Evolutionary conservation across 1,140 invertebrate genomes (phyloP).

Genomic region (Drosophila kepulauana): DNA sequence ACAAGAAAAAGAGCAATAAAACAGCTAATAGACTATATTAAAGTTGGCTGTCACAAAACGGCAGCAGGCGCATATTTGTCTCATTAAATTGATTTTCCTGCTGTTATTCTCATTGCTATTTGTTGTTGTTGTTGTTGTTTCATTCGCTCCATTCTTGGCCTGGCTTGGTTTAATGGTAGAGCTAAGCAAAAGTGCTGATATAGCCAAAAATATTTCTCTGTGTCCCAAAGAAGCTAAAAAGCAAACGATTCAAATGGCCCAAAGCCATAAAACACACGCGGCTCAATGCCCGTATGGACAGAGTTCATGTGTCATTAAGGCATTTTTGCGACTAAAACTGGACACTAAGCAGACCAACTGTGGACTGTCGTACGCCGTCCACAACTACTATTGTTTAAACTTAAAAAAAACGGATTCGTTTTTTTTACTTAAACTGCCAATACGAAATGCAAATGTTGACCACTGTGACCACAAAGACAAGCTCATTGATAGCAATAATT

Average conservation of each 20-base stretch:
- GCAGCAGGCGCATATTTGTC: slow-evolving; percentile 66
- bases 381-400: background rate
- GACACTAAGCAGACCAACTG: slow-evolving; percentile 42
- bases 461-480: background rate
- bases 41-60: slow-evolving; percentile 60
- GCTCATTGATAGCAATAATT: background rate
- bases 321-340: slow-evolving; percentile 39
- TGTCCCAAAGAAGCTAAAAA: slow-evolving; percentile 52
- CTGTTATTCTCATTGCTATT: slow-evolving; percentile 14
- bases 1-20: slow-evolving; percentile 54
- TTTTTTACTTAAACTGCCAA: too few relatives aligned
- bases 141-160: slow-evolving; percentile 6
- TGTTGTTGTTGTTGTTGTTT: slow-evolving; percentile 1
- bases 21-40: slow-evolving; percentile 74
- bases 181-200: slow-evolving; percentile 68
- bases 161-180: slow-evolving; percentile 16
- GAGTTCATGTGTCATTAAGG: slow-evolving; percentile 77
- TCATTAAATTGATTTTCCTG: slow-evolving; percentile 67
- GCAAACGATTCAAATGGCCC: slow-evolving; percentile 61
- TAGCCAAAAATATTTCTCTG: slow-evolving; percentile 42
- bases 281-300: slow-evolving; percentile 66
- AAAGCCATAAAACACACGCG: slow-evolving; percentile 80
- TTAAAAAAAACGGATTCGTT: too few relatives aligned
- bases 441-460: too few relatives aligned
- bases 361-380: background rate